Base-by-base conservation (phyloP, 2,888 invertebrate species). In the Apamea sordens region DNA sequence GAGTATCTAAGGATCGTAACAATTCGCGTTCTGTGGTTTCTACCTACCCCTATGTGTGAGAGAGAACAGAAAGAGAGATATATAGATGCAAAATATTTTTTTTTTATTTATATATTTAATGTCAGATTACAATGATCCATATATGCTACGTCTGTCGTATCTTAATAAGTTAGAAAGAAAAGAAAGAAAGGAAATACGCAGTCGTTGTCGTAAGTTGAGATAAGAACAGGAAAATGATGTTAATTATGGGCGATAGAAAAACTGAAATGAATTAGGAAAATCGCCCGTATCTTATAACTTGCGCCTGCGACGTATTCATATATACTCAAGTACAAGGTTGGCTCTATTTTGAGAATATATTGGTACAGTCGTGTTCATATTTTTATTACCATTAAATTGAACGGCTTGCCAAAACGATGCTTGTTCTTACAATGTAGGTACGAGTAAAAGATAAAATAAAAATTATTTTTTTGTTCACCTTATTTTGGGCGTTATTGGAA, bases 301-400 rank as follows among this genome's bases (percentile, higher is more conserved):
- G 79, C n/a, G 36, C 82, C 67, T 32, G 47, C 36, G 63, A 67
- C 77, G 73, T 86, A 70, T 84, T 80, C 82, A 73, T 85, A 83
- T 82, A 32, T 82, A 88, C 85, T 86, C 90, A 91, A 91, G 91
- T 91, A 90, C 90, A 90, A 90, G 89, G 90, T 79, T 89, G 83
- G 65, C 28, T 89, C 88, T 91, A 90, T 91, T 90, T 89, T 80
- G 32, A 87, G 88, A 87, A 81, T 70, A 83, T 86, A 84, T 84
- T 75, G 78, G 88, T 89, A 90, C 90, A 89, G 86, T 86, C 86
- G 76, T 47, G 79, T 77, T 83, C 86, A 87, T 84, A 84, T 84
- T 82, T 85, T 87, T 85, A 85, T 85, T 77, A 72, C 64, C 76
- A 80, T 83, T 68, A 83, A 84, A 80, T 80, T 79, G 32, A 73